These are phyloP conservation scores for Dascillus cervinus DNA, from an alignment of 2,888 invertebrate genomes.

Conservation along the genomic window DNA sequence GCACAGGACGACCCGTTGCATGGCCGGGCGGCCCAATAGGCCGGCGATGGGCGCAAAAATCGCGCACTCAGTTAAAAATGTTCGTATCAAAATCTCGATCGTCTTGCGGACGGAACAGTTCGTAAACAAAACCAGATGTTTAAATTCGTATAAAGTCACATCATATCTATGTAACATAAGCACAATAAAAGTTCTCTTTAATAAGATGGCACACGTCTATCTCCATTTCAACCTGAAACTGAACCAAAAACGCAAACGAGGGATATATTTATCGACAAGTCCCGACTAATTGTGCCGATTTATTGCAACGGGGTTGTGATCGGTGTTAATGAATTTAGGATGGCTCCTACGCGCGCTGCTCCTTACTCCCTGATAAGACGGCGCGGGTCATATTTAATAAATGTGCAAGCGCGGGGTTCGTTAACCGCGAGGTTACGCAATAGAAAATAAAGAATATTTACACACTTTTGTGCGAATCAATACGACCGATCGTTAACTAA, in stretches of 20 bases:
- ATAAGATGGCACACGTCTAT: conserved; percentile 12
- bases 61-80: no score
- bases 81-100: no score
- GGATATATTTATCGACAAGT: neutral
- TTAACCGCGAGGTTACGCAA: neutral
- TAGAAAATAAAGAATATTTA: neutral
- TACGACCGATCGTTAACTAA: no score
- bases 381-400: conserved; percentile 22
- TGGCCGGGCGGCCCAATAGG: conserved; percentile 23
- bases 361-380: conserved; percentile 24
- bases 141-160: conserved; percentile 4
- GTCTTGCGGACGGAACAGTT: conserved; percentile 11
- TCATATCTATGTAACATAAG: conserved; percentile 11
- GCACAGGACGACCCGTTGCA: conserved; percentile 22
- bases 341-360: conserved; percentile 18
- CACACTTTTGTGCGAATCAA: no score
- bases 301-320: conserved; percentile 5
- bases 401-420: neutral
- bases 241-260: conserved; percentile 1
- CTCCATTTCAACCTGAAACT: conserved; percentile 14
- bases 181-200: conserved; percentile 5
- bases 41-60: no score
- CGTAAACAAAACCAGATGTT: conserved; percentile 1
- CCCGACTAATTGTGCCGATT: neutral
- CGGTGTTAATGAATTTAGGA: conserved; percentile 21